A percentile compares a stretch with the other conserved stretches of the same genome.
Conservation (phyloP, 2,888 invertebrate species). For the Drosophila mettleri region DNA sequence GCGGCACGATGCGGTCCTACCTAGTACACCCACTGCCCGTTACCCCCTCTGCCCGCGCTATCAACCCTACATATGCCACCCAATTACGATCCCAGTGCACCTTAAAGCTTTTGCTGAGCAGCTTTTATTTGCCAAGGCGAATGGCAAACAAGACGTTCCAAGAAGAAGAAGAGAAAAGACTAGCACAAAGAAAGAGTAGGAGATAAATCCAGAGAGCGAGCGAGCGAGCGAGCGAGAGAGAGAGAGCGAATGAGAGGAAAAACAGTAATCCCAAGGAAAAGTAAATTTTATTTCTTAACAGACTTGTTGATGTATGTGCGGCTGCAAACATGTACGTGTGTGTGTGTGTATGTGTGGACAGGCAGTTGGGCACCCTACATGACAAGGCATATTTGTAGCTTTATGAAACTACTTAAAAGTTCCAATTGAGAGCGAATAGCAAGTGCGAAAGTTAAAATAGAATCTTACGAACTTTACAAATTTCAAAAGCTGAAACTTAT, state of each 20-base stretch:
- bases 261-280: slow-evolving; percentile 74
- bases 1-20: slow-evolving; percentile 54
- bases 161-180: slow-evolving; percentile 46
- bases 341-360: slow-evolving; percentile 12
- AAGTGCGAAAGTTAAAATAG: not conserved
- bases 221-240: not conserved
- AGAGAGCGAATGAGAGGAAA: slow-evolving; percentile 4
- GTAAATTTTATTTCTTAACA: slow-evolving; percentile 78
- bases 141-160: slow-evolving; percentile 68
- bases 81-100: slow-evolving; percentile 4
- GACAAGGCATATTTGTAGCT: not conserved
- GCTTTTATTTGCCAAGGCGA: slow-evolving; percentile 76
- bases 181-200: slow-evolving; percentile 21
- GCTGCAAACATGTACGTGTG: slow-evolving; percentile 1
- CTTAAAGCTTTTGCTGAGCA: slow-evolving; percentile 46
- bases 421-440: not conserved
- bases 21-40: slow-evolving; percentile 11
- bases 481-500: not conserved
- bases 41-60: not conserved
- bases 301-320: slow-evolving; percentile 72
- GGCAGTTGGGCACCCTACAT: slow-evolving; percentile 35
- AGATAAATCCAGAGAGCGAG: not conserved
- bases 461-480: not conserved
- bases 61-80: not conserved
- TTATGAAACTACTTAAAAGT: not conserved